Percentiles rank a stretch among this genome's conserved stretches.
Evolutionary conservation across 2,888 invertebrate genomes (phyloP).

Genomic region (Gymnocheta viridis): DNA sequence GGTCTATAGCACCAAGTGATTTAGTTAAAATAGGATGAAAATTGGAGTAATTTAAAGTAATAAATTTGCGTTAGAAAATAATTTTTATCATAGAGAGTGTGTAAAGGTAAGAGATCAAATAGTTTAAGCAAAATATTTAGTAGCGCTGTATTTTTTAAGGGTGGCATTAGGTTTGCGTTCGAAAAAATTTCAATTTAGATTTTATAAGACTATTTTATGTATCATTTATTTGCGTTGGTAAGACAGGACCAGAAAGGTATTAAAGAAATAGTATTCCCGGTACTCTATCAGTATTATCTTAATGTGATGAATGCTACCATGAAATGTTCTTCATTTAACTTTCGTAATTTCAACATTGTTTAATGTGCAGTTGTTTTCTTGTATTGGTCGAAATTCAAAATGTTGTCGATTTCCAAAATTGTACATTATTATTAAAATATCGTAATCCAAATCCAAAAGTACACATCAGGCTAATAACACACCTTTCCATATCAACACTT

Average conservation of each 20-base stretch:
- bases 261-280: no score
- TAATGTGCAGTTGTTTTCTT: slow-evolving; percentile 23
- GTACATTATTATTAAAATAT: slow-evolving; percentile 18
- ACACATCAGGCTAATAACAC: slow-evolving; percentile 28
- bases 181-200: no score
- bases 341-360: neutral
- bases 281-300: no score
- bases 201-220: no score
- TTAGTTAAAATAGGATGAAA: neutral
- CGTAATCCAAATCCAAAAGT: slow-evolving; percentile 39
- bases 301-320: no score
- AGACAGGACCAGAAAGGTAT: no score
- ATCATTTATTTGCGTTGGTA: no score
- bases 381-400: slow-evolving; percentile 19
- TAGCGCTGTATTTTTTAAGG: no score
- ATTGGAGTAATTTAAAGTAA: neutral
- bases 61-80: neutral
- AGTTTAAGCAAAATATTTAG: no score
- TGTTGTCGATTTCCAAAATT: slow-evolving; percentile 36
- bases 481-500: slow-evolving; percentile 13
- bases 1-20: slow-evolving; percentile 9
- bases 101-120: neutral
- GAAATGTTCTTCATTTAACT: neutral
- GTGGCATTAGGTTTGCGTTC: no score
- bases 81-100: neutral